phyloP scores from a whole-genome alignment of 2,797 vertebrate genomes.

The Sebastes goodei region DNA sequence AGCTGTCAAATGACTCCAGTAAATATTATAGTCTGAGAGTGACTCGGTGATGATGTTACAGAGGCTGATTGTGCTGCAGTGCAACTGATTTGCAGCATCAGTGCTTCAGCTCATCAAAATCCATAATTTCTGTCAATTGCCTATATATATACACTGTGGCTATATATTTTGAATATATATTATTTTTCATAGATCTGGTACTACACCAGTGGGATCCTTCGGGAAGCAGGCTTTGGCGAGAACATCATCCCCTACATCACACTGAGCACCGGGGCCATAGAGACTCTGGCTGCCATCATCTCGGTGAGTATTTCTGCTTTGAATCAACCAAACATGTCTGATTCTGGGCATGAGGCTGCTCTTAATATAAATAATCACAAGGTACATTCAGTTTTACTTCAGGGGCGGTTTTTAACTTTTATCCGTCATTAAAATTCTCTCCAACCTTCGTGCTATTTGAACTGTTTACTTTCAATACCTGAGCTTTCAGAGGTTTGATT shows the following conservation, averaged over 20 bases:
- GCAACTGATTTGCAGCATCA: not conserved
- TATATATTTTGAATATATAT: not conserved
- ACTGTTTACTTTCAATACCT: not conserved
- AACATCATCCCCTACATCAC: constrained; percentile 90
- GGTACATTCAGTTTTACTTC: not conserved
- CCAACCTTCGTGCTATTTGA: not conserved
- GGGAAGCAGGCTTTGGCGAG: constrained; percentile 83
- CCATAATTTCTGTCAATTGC: not conserved
- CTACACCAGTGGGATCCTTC: constrained; percentile 93
- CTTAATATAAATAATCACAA: not conserved
- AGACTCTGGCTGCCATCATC: constrained; percentile 88
- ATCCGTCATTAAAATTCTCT: not conserved
- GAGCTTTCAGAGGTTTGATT: not conserved
- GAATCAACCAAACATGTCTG: not conserved
- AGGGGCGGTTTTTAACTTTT: not conserved
- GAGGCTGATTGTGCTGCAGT: not conserved
- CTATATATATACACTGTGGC: not conserved
- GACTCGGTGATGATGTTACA: not conserved
- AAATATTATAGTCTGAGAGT: not conserved
- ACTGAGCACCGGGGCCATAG: constrained; percentile 89
- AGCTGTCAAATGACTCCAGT: not conserved
- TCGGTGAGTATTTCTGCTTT: constrained; percentile 86
- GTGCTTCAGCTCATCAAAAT: not conserved
- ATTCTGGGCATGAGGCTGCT: not conserved
- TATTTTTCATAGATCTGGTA: constrained; percentile 90